These are phyloP conservation scores for Rhinoraja longicauda DNA, from an alignment of 2,797 vertebrate species.

Conservation along the genomic window DNA sequence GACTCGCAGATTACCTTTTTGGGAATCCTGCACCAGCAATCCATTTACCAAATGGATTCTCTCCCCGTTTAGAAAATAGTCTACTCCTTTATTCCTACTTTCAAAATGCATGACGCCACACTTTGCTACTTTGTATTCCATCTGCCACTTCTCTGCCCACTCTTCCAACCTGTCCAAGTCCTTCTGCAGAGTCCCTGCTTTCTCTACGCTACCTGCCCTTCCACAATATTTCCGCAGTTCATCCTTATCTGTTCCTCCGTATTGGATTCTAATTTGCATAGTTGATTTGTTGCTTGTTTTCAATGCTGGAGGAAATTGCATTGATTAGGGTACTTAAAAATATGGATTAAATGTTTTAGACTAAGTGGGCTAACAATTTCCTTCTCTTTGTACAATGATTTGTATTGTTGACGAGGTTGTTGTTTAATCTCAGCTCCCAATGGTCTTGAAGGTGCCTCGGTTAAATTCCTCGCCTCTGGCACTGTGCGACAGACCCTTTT, in stretches of 20 bases:
- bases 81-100: too few species aligned
- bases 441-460: constrained; percentile 92
- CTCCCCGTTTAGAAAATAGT: too few species aligned
- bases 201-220: too few species aligned
- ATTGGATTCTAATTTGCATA: background rate
- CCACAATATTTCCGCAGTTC: background rate
- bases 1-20: too few species aligned
- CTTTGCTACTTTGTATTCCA: too few species aligned
- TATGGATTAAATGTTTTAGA: background rate
- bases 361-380: constrained; percentile 16
- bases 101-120: too few species aligned
- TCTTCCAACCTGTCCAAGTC: too few species aligned
- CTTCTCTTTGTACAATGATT: background rate
- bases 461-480: constrained; percentile 81
- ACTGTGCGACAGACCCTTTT: constrained; percentile 88
- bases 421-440: constrained; percentile 72
- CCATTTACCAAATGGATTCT: too few species aligned
- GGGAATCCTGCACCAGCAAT: too few species aligned
- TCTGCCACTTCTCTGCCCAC: too few species aligned
- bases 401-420: background rate
- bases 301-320: background rate
- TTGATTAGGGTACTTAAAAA: background rate
- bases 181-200: too few species aligned
- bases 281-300: background rate
- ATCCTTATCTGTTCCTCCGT: background rate